Base-by-base conservation (phyloP, 2,797 vertebrate genomes). In the Poeciliopsis infans region DNA sequence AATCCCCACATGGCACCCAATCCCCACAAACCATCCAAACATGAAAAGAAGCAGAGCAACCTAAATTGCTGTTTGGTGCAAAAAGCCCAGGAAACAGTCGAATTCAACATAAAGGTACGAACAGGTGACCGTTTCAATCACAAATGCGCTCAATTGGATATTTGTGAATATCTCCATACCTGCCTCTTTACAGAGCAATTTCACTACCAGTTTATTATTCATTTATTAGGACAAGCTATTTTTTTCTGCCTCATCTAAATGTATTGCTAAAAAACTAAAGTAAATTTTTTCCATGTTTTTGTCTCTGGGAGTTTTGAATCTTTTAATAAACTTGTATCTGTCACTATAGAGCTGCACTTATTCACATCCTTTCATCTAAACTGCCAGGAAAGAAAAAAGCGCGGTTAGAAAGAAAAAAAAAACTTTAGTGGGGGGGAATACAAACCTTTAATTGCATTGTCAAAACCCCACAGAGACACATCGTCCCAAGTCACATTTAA, bases 371-470 rank as follows among this genome's bases (percentile, higher is more conserved):
- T 70, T 82, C 66, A 79, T 86, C 87, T 82, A 79, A 88, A 88
- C 72, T 93, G 93, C 89, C 87, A 87, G 78, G 85, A 64, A 31
- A 72, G 79, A 83, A 76, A 81, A 16, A 18, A 16, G 55, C 12
- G 31, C 12, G 20, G 36, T 68, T 12, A 53, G 23, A 53, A 53
- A 53, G 13, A 81, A 75, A 18, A 18, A 61, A 64, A 64, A 64
- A 36, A 20, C 91, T 86, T 85, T 85, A 87, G 75, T 81, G 76
- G 83, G 7, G 47, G 23, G 92, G 92, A 94, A 93, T 93, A 92
- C 87, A 88, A 90, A 90, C 77, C 92, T 95, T 94, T 95, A 95
- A 95, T 95, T 95, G 92, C 91, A 86, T 91, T 94, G 93, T 94
- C 94, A 95, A 92, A 93, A 90, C 79, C 64, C 2, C 86, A 83